Evolutionary conservation across 2,888 invertebrate genomes (phyloP).

Genomic region (Leptarthrus brevirostris): DNA sequence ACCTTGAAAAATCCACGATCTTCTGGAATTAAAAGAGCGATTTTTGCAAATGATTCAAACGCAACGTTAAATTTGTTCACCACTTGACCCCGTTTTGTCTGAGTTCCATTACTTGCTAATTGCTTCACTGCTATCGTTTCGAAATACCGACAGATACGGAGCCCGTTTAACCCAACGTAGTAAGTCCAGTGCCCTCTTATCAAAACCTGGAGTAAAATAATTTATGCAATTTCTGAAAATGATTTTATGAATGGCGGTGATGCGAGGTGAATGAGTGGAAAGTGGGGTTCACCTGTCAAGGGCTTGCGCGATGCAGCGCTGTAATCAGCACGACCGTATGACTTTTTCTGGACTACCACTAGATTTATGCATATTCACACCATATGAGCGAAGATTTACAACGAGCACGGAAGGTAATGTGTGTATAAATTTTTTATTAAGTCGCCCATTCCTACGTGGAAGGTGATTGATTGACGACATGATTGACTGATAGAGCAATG

Average conservation of each 20-base stretch:
- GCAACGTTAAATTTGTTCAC: conserved; percentile 18
- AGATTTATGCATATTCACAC: too few relatives aligned
- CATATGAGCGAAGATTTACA: too few relatives aligned
- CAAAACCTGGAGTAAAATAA: not conserved
- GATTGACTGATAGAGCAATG: conserved; percentile 47
- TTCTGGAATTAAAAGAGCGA: too few relatives aligned
- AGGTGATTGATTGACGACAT: conserved; percentile 44
- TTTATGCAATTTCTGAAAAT: conserved; percentile 29
- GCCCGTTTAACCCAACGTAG: not conserved
- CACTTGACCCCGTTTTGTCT: not conserved
- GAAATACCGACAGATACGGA: not conserved
- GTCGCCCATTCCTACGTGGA: not conserved
- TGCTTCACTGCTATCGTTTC: too few relatives aligned
- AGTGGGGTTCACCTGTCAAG: not conserved
- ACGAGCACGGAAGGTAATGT: not conserved
- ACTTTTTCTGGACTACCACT: too few relatives aligned
- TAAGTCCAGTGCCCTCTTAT: not conserved
- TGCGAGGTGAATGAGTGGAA: too few relatives aligned
- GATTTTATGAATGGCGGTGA: conserved; percentile 17
- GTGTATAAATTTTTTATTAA: conserved; percentile 44
- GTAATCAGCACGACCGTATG: too few relatives aligned
- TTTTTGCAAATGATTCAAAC: too few relatives aligned
- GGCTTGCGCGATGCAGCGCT: not conserved
- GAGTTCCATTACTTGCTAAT: conserved; percentile 5
- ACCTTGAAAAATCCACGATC: too few relatives aligned